A percentile compares a stretch with the other conserved stretches of the same genome.
phyloP scores from a whole-genome alignment of 2,797 vertebrate species.

The Hypotaenidia okinawae region DNA sequence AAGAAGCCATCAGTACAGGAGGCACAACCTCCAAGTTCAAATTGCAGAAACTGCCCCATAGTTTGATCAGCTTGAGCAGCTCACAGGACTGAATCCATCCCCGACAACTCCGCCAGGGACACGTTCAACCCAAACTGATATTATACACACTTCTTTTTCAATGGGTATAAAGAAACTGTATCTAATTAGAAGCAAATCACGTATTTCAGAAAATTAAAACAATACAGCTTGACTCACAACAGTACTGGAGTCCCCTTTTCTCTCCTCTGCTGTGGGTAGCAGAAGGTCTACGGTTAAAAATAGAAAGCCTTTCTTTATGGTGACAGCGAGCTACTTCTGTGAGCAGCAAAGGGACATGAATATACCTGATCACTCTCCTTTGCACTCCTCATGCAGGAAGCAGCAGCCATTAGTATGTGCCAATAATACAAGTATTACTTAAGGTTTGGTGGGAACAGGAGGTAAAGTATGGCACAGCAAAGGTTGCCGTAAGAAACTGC shows the following conservation, averaged over 20 bases:
- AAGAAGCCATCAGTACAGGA: not conserved
- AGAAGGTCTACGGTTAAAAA: constrained; percentile 53
- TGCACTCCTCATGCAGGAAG: not conserved
- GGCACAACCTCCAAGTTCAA: not conserved
- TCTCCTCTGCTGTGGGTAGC: constrained; percentile 8
- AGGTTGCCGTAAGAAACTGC: not conserved
- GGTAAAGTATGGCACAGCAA: not conserved
- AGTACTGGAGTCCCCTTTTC: not conserved
- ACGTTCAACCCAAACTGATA: not conserved
- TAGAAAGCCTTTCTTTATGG: constrained; percentile 22
- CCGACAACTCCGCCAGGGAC: not conserved
- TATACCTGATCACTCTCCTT: not conserved
- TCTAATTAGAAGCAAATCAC: not conserved
- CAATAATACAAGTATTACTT: constrained; percentile 1
- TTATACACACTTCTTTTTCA: not conserved
- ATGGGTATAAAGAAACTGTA: not conserved
- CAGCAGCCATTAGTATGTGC: not conserved
- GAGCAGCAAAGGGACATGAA: not conserved
- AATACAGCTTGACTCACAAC: constrained; percentile 34
- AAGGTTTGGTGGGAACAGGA: constrained; percentile 9
- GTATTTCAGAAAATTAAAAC: not conserved
- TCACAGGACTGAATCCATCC: not conserved
- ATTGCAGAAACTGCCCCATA: not conserved
- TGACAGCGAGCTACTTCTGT: not conserved
- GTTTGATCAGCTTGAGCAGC: not conserved